These are phyloP conservation scores for Leucoptera coffeella DNA, from an alignment of 2,888 invertebrate species.

Conservation along the genomic window DNA sequence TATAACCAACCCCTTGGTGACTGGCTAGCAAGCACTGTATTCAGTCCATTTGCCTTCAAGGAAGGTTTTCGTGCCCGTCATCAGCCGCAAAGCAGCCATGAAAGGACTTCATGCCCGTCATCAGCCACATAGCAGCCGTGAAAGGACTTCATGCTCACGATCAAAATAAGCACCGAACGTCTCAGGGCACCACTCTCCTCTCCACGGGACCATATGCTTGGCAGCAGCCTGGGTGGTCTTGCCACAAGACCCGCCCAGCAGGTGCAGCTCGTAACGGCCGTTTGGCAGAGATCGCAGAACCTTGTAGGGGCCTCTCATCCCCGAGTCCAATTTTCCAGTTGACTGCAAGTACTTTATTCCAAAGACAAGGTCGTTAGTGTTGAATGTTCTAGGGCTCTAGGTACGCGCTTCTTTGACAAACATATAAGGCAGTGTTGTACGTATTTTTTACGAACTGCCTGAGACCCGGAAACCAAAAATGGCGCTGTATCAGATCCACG, in stretches of 20 bases:
- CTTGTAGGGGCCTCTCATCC: conserved; percentile 1
- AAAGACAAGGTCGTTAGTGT: conserved; percentile 1
- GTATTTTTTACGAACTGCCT: no score
- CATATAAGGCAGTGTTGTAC: conserved; percentile 2
- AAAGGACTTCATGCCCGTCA: background rate
- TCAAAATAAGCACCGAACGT: background rate
- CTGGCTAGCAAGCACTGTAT: background rate
- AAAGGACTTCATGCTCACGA: background rate
- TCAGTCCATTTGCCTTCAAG: background rate
- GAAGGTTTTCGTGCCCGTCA: background rate
- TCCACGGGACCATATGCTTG: background rate
- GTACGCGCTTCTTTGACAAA: conserved; percentile 1
- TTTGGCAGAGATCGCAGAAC: background rate
- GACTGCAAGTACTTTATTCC: background rate
- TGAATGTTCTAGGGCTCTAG: conserved; percentile 2
- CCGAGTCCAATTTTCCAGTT: conserved; percentile 1
- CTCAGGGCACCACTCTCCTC: background rate
- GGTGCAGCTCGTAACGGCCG: conserved; percentile 1
- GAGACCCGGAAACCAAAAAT: conserved; percentile 3
- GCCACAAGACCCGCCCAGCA: conserved; percentile 1
- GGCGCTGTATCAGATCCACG: conserved; percentile 1
- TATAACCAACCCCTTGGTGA: no score
- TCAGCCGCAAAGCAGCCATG: background rate
- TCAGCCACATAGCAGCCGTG: background rate
- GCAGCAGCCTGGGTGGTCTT: no score